These are phyloP conservation scores for Atta texana DNA, from an alignment of 1,140 invertebrate genomes.

Conservation along the genomic window DNA sequence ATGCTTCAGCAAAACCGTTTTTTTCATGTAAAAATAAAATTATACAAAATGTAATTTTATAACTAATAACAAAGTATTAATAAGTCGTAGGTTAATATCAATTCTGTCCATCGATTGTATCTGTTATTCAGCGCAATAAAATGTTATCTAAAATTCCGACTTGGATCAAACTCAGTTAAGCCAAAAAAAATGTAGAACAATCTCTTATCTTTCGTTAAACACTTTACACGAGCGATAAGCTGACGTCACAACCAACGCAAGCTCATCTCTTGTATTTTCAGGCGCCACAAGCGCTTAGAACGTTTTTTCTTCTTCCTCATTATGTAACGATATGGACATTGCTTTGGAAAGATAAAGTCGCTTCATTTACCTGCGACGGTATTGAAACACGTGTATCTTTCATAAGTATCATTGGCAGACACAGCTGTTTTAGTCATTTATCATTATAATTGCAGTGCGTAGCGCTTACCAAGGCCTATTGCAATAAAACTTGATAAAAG, in stretches of 20 bases:
- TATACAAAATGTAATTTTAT: slow-evolving; percentile 6
- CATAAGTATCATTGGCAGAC: slow-evolving; percentile 1
- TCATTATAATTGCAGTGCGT: neutral
- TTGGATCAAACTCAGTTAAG: slow-evolving; percentile 14
- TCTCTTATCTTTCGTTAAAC: slow-evolving; percentile 37
- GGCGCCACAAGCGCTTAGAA: too few species aligned
- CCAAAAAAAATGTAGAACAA: slow-evolving; percentile 26
- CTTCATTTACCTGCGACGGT: slow-evolving; percentile 5
- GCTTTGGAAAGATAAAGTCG: slow-evolving; percentile 39
- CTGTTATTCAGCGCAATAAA: neutral
- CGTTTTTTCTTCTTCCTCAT: slow-evolving; percentile 1
- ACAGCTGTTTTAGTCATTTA: slow-evolving; percentile 29
- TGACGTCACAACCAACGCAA: slow-evolving; percentile 14
- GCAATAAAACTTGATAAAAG: slow-evolving; percentile 6
- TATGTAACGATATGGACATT: slow-evolving; percentile 11
- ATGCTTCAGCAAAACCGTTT: too few species aligned
- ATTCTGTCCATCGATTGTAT: neutral
- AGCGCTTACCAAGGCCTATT: slow-evolving; percentile 2
- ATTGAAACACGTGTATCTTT: slow-evolving; percentile 29
- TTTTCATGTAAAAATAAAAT: neutral
- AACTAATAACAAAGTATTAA: neutral
- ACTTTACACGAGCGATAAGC: slow-evolving; percentile 29
- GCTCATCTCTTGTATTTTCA: neutral
- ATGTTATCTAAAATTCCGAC: slow-evolving; percentile 29
- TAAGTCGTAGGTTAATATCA: slow-evolving; percentile 20